phyloP scores from a whole-genome alignment of 2,888 invertebrate genomes.

The Rhagonycha lutea region DNA sequence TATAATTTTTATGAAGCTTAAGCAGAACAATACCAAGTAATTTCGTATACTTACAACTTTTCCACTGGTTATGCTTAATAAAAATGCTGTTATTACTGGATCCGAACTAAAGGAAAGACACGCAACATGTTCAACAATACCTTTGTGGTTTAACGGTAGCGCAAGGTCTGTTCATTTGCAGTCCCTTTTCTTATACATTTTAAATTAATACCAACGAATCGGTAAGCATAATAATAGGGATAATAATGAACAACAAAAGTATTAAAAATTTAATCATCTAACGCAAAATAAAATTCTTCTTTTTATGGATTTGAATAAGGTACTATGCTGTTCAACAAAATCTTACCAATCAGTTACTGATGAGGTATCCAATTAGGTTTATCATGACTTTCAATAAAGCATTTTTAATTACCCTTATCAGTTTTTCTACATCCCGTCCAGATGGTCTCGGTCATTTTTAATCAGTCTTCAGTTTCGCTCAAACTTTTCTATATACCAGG shows the following conservation, averaged over 20 bases:
- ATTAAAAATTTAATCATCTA: background rate
- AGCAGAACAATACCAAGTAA: conserved; percentile 27
- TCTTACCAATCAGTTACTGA: background rate
- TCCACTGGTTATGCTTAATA: conserved; percentile 22
- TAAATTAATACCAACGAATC: conserved; percentile 5
- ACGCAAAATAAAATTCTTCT: background rate
- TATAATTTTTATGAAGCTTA: conserved; percentile 27
- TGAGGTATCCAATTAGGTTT: background rate
- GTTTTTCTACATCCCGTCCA: background rate
- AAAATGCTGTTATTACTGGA: conserved; percentile 26
- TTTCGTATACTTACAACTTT: conserved; percentile 21
- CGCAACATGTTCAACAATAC: conserved; percentile 24
- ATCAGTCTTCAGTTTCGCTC: background rate
- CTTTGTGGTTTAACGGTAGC: conserved; percentile 28
- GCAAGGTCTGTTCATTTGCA: conserved; percentile 16
- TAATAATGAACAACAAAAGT: background rate
- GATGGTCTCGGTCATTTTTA: background rate
- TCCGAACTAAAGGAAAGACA: conserved; percentile 20
- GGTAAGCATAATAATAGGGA: conserved; percentile 11
- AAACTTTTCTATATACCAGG: too few species aligned
- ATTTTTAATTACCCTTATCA: background rate
- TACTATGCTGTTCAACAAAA: background rate
- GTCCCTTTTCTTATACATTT: conserved; percentile 22
- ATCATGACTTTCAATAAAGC: background rate
- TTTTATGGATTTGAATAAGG: background rate